Evolutionary conservation across 64 coral and sea anemone genomes (phyloP).

Genomic region (Dendronephthya gigantea): DNA sequence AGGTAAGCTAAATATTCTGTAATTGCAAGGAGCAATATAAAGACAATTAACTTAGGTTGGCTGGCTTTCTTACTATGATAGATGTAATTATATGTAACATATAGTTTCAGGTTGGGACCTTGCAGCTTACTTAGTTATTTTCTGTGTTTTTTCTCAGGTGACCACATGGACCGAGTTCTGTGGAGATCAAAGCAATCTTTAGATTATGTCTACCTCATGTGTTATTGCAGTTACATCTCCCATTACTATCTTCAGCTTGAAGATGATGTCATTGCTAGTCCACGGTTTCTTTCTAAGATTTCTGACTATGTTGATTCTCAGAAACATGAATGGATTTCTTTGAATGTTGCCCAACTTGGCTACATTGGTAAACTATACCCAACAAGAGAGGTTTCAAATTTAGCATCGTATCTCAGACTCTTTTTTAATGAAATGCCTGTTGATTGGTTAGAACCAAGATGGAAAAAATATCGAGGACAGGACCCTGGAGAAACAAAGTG

Average conservation of each 20-base stretch:
- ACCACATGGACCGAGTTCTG: conserved; percentile 10
- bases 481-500: neutral
- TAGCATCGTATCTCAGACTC: conserved; percentile 34
- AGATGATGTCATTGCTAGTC: conserved; percentile 41
- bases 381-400: conserved; percentile 16
- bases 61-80: too few species aligned
- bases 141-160: conserved; percentile 26
- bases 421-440: conserved; percentile 53
- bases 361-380: conserved; percentile 46
- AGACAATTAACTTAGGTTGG: too few species aligned
- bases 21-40: conserved; percentile 22
- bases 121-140: too few species aligned
- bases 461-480: conserved; percentile 21
- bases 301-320: conserved; percentile 32
- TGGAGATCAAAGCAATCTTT: conserved; percentile 51
- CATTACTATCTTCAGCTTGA: conserved; percentile 49
- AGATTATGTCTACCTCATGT: conserved; percentile 48
- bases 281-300: conserved; percentile 40
- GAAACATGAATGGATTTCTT: conserved; percentile 6
- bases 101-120: too few species aligned
- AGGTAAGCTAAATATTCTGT: conserved; percentile 7
- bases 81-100: too few species aligned
- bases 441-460: conserved; percentile 38
- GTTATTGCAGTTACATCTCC: conserved; percentile 29
- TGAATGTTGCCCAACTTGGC: conserved; percentile 24